Evolutionary conservation across 2,113 vertebrate species (phyloP).

Genomic region (Alces alces): DNA sequence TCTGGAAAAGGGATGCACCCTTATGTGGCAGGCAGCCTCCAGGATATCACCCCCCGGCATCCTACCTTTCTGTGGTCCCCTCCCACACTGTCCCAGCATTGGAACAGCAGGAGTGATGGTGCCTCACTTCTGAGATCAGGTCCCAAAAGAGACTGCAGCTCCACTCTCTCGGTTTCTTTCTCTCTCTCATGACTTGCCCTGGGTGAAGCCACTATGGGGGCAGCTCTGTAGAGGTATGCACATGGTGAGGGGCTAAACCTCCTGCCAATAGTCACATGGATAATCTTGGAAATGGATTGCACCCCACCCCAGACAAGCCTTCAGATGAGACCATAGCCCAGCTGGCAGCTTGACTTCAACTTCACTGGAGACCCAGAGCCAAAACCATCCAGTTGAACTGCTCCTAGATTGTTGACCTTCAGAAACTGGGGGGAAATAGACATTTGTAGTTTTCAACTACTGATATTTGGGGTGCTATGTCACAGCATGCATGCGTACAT

Average conservation of each 20-base stretch:
- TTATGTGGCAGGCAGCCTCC: not conserved
- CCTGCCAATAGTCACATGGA: not conserved
- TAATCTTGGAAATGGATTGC: not conserved
- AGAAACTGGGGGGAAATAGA: not conserved
- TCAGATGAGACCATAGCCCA: not conserved
- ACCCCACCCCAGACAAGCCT: not conserved
- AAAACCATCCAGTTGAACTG: not conserved
- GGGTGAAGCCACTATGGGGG: not conserved
- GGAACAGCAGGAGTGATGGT: accelerated
- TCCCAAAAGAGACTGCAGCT: not conserved
- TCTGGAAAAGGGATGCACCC: not conserved
- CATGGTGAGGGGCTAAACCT: not conserved
- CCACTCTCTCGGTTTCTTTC: too few relatives aligned
- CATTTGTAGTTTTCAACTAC: not conserved
- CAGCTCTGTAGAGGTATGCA: not conserved
- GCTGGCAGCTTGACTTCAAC: not conserved
- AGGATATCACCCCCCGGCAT: accelerated
- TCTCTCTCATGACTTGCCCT: not conserved
- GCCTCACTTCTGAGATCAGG: not conserved
- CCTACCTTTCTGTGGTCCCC: accelerated
- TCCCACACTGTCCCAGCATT: not conserved
- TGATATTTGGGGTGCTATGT: not conserved
- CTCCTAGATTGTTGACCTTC: not conserved
- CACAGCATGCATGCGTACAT: not conserved
- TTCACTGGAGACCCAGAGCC: not conserved